Percentiles rank a stretch among this genome's conserved stretches.
Conservation (phyloP, 2,888 invertebrate genomes). For the Rhagonycha fulva region DNA sequence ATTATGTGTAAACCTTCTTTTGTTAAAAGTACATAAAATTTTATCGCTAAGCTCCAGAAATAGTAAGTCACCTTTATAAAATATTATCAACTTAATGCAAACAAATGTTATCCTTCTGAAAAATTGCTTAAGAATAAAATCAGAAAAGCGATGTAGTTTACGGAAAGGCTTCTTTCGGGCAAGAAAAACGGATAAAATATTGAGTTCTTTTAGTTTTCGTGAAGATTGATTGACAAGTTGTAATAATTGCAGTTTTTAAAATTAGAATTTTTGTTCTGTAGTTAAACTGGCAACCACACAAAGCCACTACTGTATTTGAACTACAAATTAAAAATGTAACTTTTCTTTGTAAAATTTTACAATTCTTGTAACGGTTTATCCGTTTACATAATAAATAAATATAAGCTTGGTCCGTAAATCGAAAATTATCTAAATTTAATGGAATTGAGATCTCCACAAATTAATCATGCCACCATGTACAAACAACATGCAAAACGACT, state of each 20-base stretch:
- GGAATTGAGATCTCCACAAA: too few relatives aligned
- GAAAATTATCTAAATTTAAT: too few relatives aligned
- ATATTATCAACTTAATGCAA: not conserved
- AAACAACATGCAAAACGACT: too few relatives aligned
- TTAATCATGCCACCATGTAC: too few relatives aligned
- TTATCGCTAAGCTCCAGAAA: conserved; percentile 5
- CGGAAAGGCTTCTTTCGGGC: not conserved
- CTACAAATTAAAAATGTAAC: too few relatives aligned
- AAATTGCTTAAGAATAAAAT: not conserved
- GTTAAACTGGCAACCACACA: too few relatives aligned
- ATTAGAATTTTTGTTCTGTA: too few relatives aligned
- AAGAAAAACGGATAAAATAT: not conserved
- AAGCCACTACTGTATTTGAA: too few relatives aligned
- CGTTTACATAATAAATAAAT: too few relatives aligned
- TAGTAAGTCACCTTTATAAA: not conserved
- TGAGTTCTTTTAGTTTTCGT: not conserved
- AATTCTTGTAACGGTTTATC: too few relatives aligned
- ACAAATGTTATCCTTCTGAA: not conserved
- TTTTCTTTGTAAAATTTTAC: too few relatives aligned
- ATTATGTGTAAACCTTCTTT: not conserved
- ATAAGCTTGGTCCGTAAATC: not conserved
- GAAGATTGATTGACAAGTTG: not conserved
- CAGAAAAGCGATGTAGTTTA: not conserved
- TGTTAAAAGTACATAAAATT: conserved; percentile 4
- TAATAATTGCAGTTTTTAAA: too few relatives aligned